Percentiles rank a stretch among this genome's conserved stretches.
phyloP scores from a whole-genome alignment of 2,797 vertebrate species.

The Aldrovandia affinis region DNA sequence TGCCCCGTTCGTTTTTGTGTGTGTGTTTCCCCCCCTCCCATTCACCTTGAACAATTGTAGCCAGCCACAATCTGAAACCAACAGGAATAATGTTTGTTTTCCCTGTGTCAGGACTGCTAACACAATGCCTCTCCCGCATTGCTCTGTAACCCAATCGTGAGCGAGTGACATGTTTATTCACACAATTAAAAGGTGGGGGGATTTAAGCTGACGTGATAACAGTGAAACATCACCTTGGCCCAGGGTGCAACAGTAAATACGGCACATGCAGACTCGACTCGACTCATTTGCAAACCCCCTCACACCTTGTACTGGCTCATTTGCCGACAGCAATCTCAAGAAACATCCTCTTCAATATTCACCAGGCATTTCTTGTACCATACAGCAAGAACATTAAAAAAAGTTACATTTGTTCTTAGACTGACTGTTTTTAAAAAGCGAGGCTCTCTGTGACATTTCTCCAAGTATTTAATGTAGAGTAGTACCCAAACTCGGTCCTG shows the following conservation, averaged over 20 bases:
- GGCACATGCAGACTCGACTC: neutral
- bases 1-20: conserved; percentile 25
- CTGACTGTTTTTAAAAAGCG: neutral
- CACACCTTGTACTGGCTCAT: neutral
- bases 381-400: neutral
- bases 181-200: neutral
- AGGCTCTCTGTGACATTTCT: neutral
- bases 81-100: conserved; percentile 31
- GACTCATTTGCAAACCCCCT: neutral
- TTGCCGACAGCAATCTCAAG: neutral
- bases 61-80: conserved; percentile 20
- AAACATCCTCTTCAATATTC: conserved; percentile 8
- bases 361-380: neutral
- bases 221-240: neutral
- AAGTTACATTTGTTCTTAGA: neutral
- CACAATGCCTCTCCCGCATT: neutral
- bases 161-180: neutral
- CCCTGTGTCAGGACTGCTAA: neutral
- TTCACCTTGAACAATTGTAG: conserved; percentile 18
- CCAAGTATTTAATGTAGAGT: neutral
- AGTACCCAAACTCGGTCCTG: no score
- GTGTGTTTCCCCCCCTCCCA: neutral
- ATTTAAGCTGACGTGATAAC: neutral
- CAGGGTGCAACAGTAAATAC: neutral
- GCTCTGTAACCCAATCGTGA: neutral